Conservation (phyloP, 2,797 vertebrate genomes). For the Alfaro cultratus region DNA sequence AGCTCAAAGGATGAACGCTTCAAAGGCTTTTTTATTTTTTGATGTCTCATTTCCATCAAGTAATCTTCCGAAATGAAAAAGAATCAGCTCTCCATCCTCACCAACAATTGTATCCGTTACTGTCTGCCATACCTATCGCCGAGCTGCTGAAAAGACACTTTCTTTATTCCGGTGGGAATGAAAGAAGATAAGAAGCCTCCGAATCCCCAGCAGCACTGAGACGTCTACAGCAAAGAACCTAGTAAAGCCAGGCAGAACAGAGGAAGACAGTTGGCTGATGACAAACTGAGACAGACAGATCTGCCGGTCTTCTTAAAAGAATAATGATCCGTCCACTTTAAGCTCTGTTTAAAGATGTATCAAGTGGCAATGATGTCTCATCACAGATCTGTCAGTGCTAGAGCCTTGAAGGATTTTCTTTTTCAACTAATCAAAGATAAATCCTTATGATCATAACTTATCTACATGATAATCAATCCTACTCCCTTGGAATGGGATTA, state of each 20-base stretch:
- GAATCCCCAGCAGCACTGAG: conserved; percentile 17
- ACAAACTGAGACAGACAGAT: conserved; percentile 34
- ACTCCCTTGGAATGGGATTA: conserved; percentile 25
- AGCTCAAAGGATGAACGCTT: conserved; percentile 39
- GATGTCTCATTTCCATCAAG: conserved; percentile 29
- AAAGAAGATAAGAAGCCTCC: conserved; percentile 13
- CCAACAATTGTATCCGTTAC: neutral
- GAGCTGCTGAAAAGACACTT: conserved; percentile 17
- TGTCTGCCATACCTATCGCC: conserved; percentile 4
- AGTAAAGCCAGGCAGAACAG: conserved; percentile 19
- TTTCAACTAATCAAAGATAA: conserved; percentile 30
- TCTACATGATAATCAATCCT: conserved; percentile 16
- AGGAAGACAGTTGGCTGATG: conserved; percentile 33
- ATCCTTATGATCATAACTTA: conserved; percentile 20
- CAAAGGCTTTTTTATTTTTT: conserved; percentile 32
- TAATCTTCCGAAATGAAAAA: conserved; percentile 16
- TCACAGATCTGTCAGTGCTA: conserved; percentile 15
- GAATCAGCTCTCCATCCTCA: neutral
- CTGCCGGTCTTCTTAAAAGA: conserved; percentile 38
- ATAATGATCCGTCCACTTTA: conserved; percentile 32
- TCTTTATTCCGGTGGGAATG: conserved; percentile 16
- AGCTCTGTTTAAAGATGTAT: conserved; percentile 47
- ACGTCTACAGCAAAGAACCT: conserved; percentile 11
- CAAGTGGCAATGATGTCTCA: conserved; percentile 16
- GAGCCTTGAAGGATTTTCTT: conserved; percentile 19